Conservation (phyloP, 2,888 invertebrate genomes). For the Cerastoderma edule region DNA sequence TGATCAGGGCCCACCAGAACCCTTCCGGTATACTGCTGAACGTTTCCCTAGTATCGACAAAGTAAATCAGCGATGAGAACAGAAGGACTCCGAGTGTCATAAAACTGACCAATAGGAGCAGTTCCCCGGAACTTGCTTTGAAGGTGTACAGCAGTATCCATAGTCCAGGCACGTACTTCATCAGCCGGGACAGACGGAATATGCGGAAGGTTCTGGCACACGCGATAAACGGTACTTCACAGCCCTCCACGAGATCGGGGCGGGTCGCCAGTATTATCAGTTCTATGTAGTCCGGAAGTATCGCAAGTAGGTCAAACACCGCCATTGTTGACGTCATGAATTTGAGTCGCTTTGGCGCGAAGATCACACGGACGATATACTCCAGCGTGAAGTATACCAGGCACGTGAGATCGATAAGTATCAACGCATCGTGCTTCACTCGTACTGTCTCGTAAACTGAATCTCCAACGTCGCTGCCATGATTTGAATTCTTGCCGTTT, state of each 20-base stretch:
- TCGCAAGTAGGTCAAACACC: slow-evolving; percentile 61
- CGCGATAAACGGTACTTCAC: slow-evolving; percentile 61
- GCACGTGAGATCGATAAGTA: slow-evolving; percentile 57
- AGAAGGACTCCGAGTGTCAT: slow-evolving; percentile 79
- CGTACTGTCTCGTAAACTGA: not conserved
- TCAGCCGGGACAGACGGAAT: slow-evolving; percentile 75
- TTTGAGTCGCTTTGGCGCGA: slow-evolving; percentile 41
- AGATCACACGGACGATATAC: slow-evolving; percentile 51
- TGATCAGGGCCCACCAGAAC: slow-evolving; percentile 81
- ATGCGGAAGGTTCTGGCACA: slow-evolving; percentile 72
- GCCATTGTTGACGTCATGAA: slow-evolving; percentile 59
- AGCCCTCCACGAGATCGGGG: slow-evolving; percentile 46
- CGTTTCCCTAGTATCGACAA: slow-evolving; percentile 69
- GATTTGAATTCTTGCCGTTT: not conserved
- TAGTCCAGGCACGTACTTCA: slow-evolving; percentile 76
- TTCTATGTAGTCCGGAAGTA: slow-evolving; percentile 75
- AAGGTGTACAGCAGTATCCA: slow-evolving; percentile 80
- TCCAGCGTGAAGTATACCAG: slow-evolving; percentile 63
- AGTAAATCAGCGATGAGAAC: slow-evolving; percentile 79
- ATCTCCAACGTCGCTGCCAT: not conserved
- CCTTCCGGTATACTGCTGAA: slow-evolving; percentile 76
- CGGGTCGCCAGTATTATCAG: slow-evolving; percentile 59
- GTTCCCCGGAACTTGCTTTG: slow-evolving; percentile 76
- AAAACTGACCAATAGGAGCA: slow-evolving; percentile 76
- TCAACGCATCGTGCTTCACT: slow-evolving; percentile 51